Conservation (phyloP, 2,113 vertebrate genomes). For the Ranitomeya imitator region DNA sequence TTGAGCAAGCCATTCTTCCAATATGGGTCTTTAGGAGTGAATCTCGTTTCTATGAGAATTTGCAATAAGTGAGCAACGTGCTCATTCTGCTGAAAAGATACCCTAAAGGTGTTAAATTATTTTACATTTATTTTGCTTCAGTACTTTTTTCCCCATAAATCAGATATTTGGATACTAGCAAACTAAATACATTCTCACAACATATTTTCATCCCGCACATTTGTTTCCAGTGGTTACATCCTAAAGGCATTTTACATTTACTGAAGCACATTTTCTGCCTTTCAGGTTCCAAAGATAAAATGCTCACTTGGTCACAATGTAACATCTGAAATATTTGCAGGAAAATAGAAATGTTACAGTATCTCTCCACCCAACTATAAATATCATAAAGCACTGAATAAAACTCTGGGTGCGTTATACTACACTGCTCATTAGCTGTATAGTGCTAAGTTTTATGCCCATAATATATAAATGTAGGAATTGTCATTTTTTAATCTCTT, state of each 20-base stretch:
- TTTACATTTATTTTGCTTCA: slow-evolving; percentile 57
- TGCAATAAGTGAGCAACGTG: slow-evolving; percentile 41
- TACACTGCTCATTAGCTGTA: neutral
- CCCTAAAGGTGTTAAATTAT: slow-evolving; percentile 57
- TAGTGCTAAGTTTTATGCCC: neutral
- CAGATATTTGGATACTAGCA: slow-evolving; percentile 48
- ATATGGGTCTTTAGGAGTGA: slow-evolving; percentile 32
- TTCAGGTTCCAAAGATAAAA: slow-evolving; percentile 40
- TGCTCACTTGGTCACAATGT: neutral
- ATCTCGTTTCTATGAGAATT: slow-evolving; percentile 24
- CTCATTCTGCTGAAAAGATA: slow-evolving; percentile 52
- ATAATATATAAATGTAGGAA: neutral
- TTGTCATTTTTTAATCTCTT: neutral
- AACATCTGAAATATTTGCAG: neutral
- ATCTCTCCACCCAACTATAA: neutral
- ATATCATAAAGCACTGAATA: neutral
- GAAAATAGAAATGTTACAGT: neutral
- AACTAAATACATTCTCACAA: slow-evolving; percentile 43
- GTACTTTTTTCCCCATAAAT: slow-evolving; percentile 50
- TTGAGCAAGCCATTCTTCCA: slow-evolving; percentile 23
- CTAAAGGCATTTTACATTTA: slow-evolving; percentile 53
- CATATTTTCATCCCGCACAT: slow-evolving; percentile 49
- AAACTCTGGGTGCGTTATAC: neutral
- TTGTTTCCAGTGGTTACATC: slow-evolving; percentile 45
- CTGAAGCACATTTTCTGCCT: slow-evolving; percentile 55